phyloP scores from a whole-genome alignment of 2,888 invertebrate species.

The Chaetogeoica ovagalla region DNA sequence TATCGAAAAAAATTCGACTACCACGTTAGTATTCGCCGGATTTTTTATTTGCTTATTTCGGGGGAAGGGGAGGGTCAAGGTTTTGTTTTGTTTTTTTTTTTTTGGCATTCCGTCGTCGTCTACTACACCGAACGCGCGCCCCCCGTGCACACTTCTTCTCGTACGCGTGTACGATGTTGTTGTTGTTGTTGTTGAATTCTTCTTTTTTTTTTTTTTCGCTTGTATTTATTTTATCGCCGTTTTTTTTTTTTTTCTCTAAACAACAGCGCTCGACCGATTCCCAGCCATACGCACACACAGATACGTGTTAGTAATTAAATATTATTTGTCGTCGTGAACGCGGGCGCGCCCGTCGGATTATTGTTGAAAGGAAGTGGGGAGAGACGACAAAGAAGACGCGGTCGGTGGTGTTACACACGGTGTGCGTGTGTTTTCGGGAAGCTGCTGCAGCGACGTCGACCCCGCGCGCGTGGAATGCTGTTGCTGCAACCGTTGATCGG shows the following conservation, averaged over 20 bases:
- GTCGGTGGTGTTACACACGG: no score
- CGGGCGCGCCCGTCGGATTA: not conserved
- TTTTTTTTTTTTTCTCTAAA: no score
- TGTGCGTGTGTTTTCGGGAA: not conserved
- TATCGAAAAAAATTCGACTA: not conserved
- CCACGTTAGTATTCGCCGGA: constrained; percentile 2
- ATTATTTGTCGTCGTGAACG: no score
- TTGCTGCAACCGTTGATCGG: not conserved
- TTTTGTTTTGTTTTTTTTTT: constrained; percentile 9
- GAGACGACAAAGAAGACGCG: constrained; percentile 35
- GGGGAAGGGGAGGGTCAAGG: constrained; percentile 24
- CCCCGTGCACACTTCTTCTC: no score
- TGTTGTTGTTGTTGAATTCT: no score
- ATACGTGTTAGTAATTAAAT: no score
- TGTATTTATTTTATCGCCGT: no score
- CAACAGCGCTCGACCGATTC: no score
- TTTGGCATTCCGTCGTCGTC: constrained; percentile 17
- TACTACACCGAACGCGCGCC: not conserved
- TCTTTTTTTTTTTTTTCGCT: no score
- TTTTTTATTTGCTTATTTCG: not conserved
- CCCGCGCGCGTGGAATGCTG: constrained; percentile 16
- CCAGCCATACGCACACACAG: no score
- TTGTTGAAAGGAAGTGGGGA: constrained; percentile 21
- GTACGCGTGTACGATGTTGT: no score
- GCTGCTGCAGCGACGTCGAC: no score